Percentiles rank a stretch among this genome's conserved stretches.
Evolutionary conservation across 2,888 invertebrate species (phyloP).

Genomic region (Cosmopolites sordidus): DNA sequence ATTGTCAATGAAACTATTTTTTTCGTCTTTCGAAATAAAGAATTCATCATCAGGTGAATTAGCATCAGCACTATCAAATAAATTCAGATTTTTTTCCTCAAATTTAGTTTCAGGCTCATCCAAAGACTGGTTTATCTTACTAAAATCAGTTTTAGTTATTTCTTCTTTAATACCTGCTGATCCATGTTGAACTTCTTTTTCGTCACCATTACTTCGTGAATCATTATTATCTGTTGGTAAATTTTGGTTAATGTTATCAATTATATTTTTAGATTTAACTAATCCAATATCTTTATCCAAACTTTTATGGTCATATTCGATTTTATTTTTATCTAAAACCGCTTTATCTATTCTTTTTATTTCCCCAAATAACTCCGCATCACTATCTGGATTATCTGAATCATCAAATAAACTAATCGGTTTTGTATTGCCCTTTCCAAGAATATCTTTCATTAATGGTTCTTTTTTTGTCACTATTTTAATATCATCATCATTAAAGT

Average conservation of each 20-base stretch:
- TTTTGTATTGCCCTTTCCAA: background rate
- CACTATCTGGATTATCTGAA: too few relatives aligned
- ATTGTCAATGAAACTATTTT: too few relatives aligned
- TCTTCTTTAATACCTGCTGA: background rate
- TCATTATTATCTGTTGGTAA: background rate
- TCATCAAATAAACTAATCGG: constrained; percentile 34
- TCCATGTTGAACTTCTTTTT: constrained; percentile 1
- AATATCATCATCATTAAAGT: constrained; percentile 37
- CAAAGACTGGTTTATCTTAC: background rate
- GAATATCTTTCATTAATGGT: constrained; percentile 34
- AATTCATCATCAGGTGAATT: constrained; percentile 4
- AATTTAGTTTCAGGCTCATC: too few relatives aligned
- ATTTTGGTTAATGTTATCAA: background rate
- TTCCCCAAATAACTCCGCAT: constrained; percentile 7
- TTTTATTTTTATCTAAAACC: background rate
- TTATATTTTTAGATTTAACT: background rate
- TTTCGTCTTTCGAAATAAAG: too few relatives aligned
- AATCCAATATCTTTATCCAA: background rate
- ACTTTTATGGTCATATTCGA: constrained; percentile 4
- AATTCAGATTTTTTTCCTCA: constrained; percentile 4
- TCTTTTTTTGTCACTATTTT: constrained; percentile 42
- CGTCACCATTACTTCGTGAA: constrained; percentile 3
- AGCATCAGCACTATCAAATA: constrained; percentile 12
- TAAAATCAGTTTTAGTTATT: background rate
- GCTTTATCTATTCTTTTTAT: background rate